phyloP scores from a whole-genome alignment of 64 coral and sea anemone genomes.

The Stichodactyla helianthus region DNA sequence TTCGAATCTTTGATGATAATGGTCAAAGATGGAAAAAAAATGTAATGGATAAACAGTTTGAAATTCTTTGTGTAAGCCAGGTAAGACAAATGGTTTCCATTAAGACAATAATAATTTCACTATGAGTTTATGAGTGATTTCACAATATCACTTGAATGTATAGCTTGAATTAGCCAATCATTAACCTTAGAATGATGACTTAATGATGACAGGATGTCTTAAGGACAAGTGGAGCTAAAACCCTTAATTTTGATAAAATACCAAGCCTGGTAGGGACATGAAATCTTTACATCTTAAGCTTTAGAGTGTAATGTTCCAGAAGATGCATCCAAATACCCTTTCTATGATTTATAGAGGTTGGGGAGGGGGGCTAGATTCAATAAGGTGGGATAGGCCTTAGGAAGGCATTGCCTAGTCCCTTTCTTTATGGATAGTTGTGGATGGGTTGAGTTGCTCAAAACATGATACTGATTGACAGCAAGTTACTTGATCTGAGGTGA shows the following conservation, averaged over 20 bases:
- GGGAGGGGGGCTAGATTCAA: too few relatives aligned
- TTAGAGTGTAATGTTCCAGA: not conserved
- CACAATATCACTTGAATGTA: too few relatives aligned
- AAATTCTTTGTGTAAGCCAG: slow-evolving; percentile 98
- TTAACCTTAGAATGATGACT: not conserved
- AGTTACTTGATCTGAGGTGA: too few relatives aligned
- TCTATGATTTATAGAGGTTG: too few relatives aligned
- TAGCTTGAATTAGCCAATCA: not conserved
- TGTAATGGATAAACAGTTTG: slow-evolving; percentile 82
- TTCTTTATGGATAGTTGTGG: too few relatives aligned
- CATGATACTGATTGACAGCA: too few relatives aligned
- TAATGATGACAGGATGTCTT: not conserved
- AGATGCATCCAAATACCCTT: too few relatives aligned
- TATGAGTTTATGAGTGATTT: too few relatives aligned
- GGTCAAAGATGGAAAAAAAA: slow-evolving; percentile 94
- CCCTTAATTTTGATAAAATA: not conserved
- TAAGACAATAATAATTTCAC: not conserved
- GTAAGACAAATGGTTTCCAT: slow-evolving; percentile 31
- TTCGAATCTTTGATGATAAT: slow-evolving; percentile 94
- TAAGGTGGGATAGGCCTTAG: too few relatives aligned
- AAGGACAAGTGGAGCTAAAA: not conserved
- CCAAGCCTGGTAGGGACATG: not conserved
- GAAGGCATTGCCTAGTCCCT: too few relatives aligned
- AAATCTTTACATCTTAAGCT: not conserved
- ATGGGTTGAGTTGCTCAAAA: too few relatives aligned